These are phyloP conservation scores for Melanocharis versteri DNA, from an alignment of 2,113 vertebrate species.

Conservation along the genomic window DNA sequence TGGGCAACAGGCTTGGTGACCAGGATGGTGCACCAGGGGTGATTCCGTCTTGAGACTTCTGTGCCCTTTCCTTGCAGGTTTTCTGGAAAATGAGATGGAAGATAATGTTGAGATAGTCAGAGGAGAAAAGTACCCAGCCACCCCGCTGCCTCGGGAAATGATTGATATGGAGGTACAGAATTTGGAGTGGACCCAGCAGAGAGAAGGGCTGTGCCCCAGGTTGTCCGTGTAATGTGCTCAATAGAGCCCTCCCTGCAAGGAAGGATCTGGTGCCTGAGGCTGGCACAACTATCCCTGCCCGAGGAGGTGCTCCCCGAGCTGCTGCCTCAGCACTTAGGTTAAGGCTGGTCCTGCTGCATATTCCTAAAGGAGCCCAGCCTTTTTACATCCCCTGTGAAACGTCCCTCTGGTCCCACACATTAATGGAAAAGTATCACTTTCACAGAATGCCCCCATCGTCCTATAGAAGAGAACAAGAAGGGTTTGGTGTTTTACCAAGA, in stretches of 20 bases:
- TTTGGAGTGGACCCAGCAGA: not conserved
- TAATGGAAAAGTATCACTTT: not conserved
- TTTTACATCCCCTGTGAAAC: not conserved
- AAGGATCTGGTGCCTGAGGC: not conserved
- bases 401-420: not conserved
- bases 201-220: not conserved
- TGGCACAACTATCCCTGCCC: not conserved
- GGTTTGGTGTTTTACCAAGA: not conserved
- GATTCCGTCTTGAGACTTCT: not conserved
- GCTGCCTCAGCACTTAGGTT: not conserved
- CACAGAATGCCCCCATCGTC: not conserved
- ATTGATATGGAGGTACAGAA: conserved; percentile 77
- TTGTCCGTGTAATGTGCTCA: not conserved
- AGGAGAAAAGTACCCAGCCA: conserved; percentile 68
- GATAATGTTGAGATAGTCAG: conserved; percentile 38
- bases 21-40: not conserved
- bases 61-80: conserved; percentile 64
- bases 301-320: not conserved
- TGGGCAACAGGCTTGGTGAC: not conserved
- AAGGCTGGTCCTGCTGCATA: not conserved
- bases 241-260: not conserved
- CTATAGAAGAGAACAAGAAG: not conserved
- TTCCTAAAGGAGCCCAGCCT: not conserved
- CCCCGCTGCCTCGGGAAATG: conserved; percentile 78
- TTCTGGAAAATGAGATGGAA: conserved; percentile 79